Conservation (phyloP, 2,797 vertebrate genomes). For the Mycteria americana region DNA sequence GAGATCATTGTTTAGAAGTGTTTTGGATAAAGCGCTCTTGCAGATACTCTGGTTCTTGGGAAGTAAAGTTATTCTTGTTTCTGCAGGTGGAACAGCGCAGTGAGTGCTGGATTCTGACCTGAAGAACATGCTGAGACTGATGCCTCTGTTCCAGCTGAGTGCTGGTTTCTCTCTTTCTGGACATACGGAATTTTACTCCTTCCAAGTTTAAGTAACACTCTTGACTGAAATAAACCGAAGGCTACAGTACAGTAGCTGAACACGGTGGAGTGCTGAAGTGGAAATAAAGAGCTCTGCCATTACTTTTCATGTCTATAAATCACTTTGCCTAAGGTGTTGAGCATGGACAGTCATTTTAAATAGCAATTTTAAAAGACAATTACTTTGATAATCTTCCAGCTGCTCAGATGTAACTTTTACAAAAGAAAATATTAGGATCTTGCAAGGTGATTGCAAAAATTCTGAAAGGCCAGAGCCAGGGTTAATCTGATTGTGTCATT, state of each 20-base stretch:
- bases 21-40: neutral
- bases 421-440: slow-evolving; percentile 57
- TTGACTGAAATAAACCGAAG: slow-evolving; percentile 20
- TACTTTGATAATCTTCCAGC: slow-evolving; percentile 38
- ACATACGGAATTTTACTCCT: neutral
- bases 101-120: neutral
- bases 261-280: neutral
- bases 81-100: neutral
- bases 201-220: slow-evolving; percentile 31
- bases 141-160: neutral
- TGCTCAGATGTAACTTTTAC: slow-evolving; percentile 48
- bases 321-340: neutral
- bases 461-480: neutral
- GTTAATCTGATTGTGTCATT: neutral
- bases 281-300: slow-evolving; percentile 7
- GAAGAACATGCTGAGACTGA: neutral
- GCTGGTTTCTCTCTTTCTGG: too few relatives aligned
- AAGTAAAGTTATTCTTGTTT: neutral
- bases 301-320: neutral
- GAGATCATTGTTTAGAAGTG: neutral
- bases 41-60: neutral
- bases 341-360: neutral
- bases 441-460: slow-evolving; percentile 60
- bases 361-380: slow-evolving; percentile 50
- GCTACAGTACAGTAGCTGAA: neutral